Percentiles rank a stretch among this genome's conserved stretches.
phyloP scores from a whole-genome alignment of 2,888 invertebrate species.

The Barypeithes pellucidus region DNA sequence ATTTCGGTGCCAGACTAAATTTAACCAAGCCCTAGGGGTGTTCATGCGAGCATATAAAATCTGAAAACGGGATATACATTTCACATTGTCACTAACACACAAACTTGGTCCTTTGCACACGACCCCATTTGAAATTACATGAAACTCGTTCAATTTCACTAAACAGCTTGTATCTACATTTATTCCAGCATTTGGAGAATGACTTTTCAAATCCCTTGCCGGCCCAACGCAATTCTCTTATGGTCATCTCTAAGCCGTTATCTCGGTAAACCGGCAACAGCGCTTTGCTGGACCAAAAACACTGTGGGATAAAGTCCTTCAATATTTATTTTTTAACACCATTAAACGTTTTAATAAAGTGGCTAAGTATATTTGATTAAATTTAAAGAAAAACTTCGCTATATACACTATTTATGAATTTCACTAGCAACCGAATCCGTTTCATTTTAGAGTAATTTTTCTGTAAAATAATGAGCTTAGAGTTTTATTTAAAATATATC shows the following conservation, averaged over 20 bases:
- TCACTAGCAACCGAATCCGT: too few species aligned
- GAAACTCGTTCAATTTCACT: constrained; percentile 36
- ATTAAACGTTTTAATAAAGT: too few species aligned
- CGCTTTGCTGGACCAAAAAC: constrained; percentile 28
- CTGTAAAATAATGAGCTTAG: too few species aligned
- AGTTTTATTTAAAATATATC: too few species aligned
- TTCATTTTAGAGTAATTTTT: too few species aligned
- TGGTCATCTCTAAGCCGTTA: constrained; percentile 45
- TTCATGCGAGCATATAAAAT: constrained; percentile 32
- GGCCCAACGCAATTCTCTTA: constrained; percentile 36
- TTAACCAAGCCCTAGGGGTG: constrained; percentile 31
- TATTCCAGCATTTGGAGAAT: constrained; percentile 37
- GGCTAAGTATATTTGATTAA: too few species aligned
- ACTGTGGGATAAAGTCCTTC: constrained; percentile 36
- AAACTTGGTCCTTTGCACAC: constrained; percentile 33
- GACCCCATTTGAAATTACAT: constrained; percentile 30
- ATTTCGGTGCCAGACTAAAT: constrained; percentile 26
- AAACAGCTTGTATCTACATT: constrained; percentile 38
- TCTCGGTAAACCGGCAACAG: constrained; percentile 51
- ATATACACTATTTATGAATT: too few species aligned
- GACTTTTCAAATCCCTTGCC: constrained; percentile 42
- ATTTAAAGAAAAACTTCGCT: too few species aligned
- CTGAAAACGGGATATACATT: constrained; percentile 40
- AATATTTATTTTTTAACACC: too few species aligned
- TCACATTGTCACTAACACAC: constrained; percentile 38